Conservation (phyloP, 2,113 vertebrate genomes). For the Ameiurus melas region DNA sequence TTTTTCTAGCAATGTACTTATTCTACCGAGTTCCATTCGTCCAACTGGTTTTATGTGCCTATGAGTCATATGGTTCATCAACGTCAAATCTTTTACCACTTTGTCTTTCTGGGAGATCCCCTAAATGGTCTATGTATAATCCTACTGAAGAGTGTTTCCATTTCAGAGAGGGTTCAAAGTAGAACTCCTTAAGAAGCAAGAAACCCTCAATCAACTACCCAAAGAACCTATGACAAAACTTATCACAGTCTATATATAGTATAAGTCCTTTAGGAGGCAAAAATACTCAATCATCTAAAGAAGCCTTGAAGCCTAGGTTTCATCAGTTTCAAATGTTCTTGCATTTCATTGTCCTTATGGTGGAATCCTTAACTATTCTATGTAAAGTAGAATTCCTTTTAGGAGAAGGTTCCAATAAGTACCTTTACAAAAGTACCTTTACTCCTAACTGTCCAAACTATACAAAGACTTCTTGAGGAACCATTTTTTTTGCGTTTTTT, state of each 20-base stretch:
- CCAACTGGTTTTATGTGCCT: not conserved
- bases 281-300: not conserved
- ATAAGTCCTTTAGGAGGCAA: not conserved
- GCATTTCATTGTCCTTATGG: not conserved
- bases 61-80: not conserved
- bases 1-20: not conserved
- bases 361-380: not conserved
- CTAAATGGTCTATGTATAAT: not conserved
- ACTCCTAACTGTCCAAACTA: not conserved
- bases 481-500: not conserved
- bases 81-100: not conserved
- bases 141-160: not conserved
- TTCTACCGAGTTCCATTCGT: not conserved
- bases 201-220: not conserved
- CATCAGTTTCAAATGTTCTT: not conserved
- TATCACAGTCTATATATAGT: not conserved
- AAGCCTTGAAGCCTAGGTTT: not conserved
- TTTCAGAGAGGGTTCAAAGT: not conserved
- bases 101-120: no score
- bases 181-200: not conserved
- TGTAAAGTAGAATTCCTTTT: not conserved
- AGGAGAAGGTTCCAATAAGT: not conserved
- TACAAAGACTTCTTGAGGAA: not conserved
- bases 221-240: not conserved
- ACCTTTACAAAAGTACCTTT: not conserved